Evolutionary conservation across 35 echinoderm and acorn worm genomes (phyloP), one percentile per base, ranked within the genome.

Genomic region (Strongylocentrotus purpuratus): DNA sequence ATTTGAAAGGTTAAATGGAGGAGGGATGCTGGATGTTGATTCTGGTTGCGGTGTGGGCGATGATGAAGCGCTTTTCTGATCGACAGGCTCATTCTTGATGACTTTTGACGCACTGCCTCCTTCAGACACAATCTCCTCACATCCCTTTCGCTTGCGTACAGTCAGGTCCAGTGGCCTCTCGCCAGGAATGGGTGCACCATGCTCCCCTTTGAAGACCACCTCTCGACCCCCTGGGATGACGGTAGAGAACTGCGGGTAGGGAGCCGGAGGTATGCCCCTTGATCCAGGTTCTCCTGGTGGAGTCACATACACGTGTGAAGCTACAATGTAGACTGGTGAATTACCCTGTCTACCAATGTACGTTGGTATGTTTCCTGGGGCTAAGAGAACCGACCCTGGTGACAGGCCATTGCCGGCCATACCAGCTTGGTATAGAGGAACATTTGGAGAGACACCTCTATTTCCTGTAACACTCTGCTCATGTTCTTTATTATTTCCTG

Each of bases 281-380:
- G 91, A 58, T 47, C 91, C 91, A n/a, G 5, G 17, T 58, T 46
- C 91, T 18, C 91, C 91, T 48, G 45, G 91, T 0, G 91, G 91
- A 28, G 91, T 58, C 91, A 93, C 48, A 93, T 52, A 93, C 46
- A 93, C 48, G 31, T 93, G 91, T 46, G 91, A 93, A 20, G 91
- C 91, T 46, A 93, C 33, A 93, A 93, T 93, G 91, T 93, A 93
- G 32, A 93, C 91, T n/a, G 91, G 91, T 58, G 91, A 93, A 28
- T 33, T 32, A 46, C 91, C 91, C 48, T 93, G 91, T 46, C 48
- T 18, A 31, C 91, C 91, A 93, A 93, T 93, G 46, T 93, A 93
- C 18, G 91, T 58, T 93, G 91, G 91, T 7, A 48, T 32, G 20
- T 58, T 48, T 93, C 91, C 91, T 50, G 91, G 91, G 58, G 91